A percentile compares a stretch with the other conserved stretches of the same genome.
Evolutionary conservation across 2,888 invertebrate species (phyloP).

Genomic region (Orchesellides sinensis): DNA sequence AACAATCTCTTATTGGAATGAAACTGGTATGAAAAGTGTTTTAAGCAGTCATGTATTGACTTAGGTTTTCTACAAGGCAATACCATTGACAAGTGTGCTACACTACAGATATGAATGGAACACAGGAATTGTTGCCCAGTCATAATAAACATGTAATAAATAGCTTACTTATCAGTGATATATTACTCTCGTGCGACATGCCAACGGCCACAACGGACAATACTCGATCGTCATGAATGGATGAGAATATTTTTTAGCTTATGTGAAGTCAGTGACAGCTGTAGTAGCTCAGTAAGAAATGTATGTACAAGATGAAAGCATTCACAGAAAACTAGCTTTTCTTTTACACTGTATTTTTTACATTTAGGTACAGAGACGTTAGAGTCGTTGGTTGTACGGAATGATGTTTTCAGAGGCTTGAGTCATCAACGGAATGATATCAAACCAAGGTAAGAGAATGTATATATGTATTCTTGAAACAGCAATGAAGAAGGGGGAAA

Average conservation of each 20-base stretch:
- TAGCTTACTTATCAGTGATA: constrained; percentile 52
- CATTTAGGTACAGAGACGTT: background rate
- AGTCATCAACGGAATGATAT: constrained; percentile 8
- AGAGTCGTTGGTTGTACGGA: constrained; percentile 16
- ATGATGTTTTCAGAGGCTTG: constrained; percentile 11
- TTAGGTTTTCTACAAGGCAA: too few species aligned
- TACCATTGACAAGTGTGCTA: background rate
- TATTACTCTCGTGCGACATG: constrained; percentile 42
- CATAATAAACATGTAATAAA: constrained; percentile 41
- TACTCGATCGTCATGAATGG: constrained; percentile 11
- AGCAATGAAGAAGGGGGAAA: constrained; percentile 14
- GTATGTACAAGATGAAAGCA: background rate
- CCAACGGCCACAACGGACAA: constrained; percentile 29
- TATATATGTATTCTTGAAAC: constrained; percentile 11
- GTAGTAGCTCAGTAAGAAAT: background rate
- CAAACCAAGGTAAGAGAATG: constrained; percentile 15
- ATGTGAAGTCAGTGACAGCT: constrained; percentile 2
- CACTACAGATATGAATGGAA: background rate
- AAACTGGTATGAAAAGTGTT: too few species aligned
- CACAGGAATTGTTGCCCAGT: constrained; percentile 16
- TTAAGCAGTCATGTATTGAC: too few species aligned
- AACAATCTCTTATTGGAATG: too few species aligned
- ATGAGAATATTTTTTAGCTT: constrained; percentile 5
- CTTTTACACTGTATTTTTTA: background rate
- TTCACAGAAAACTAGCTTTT: background rate